Percentiles rank a stretch among this genome's conserved stretches.
Conservation (phyloP, 2,113 vertebrate species). For the Burhinus oedicnemus region DNA sequence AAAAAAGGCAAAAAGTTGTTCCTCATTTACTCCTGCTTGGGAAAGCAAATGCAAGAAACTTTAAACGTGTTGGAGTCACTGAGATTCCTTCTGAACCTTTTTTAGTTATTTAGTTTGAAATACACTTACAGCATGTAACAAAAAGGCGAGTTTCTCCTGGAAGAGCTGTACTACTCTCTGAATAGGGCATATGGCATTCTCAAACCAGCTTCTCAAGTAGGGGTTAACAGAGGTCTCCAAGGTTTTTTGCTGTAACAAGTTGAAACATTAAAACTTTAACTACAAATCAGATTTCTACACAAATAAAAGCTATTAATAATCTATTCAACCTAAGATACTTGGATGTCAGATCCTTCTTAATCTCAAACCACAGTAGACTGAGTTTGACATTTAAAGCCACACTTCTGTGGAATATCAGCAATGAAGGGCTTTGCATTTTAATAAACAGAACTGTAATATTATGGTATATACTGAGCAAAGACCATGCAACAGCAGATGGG, state of each 20-base stretch:
- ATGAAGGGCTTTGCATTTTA: background rate
- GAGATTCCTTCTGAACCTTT: background rate
- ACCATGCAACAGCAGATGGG: background rate
- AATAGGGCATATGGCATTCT: conserved; percentile 90
- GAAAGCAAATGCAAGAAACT: background rate
- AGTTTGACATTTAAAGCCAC: background rate
- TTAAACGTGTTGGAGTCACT: background rate
- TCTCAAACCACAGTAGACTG: background rate
- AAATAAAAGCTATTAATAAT: background rate
- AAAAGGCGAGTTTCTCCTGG: conserved; percentile 85
- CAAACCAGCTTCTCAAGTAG: conserved; percentile 90
- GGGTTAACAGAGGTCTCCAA: conserved; percentile 81
- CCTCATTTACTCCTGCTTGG: background rate
- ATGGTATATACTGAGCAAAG: background rate
- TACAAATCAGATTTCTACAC: background rate
- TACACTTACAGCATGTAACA: conserved; percentile 92
- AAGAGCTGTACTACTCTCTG: conserved; percentile 90
- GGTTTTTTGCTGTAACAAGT: conserved; percentile 65
- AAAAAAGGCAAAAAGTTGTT: background rate
- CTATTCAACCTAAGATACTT: background rate
- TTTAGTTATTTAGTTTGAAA: background rate
- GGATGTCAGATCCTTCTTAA: background rate
- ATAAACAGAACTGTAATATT: background rate
- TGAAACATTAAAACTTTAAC: conserved; percentile 20
- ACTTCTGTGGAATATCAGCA: background rate